Evolutionary conservation across 2,797 vertebrate genomes (phyloP).

Genomic region (Takifugu rubripes): DNA sequence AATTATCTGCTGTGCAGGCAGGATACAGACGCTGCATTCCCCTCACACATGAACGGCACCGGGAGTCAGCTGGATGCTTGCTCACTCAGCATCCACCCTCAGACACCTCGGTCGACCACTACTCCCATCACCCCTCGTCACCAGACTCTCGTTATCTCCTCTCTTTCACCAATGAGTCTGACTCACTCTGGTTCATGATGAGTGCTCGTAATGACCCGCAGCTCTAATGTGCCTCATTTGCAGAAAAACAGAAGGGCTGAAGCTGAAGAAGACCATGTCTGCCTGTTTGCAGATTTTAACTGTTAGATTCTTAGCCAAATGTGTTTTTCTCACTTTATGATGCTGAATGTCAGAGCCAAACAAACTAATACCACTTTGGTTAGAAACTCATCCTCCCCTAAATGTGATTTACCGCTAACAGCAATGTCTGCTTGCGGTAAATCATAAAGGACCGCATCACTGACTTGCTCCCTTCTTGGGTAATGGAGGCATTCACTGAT

Average conservation of each 20-base stretch:
- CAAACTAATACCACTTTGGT: slow-evolving; percentile 44
- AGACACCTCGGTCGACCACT: slow-evolving; percentile 4
- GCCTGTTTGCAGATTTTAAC: too few species aligned
- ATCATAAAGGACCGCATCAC: slow-evolving; percentile 40
- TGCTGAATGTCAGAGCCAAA: slow-evolving; percentile 44
- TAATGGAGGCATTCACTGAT: slow-evolving; percentile 46
- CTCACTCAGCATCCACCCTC: neutral
- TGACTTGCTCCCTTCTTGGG: slow-evolving; percentile 48
- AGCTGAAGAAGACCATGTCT: slow-evolving; percentile 20
- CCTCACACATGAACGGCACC: slow-evolving; percentile 4
- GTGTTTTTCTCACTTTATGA: slow-evolving; percentile 12
- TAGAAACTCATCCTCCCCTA: slow-evolving; percentile 33
- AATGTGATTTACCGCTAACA: slow-evolving; percentile 58
- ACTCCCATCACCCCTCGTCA: neutral
- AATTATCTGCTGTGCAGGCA: slow-evolving; percentile 20
- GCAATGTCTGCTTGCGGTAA: slow-evolving; percentile 23
- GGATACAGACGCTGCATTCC: neutral
- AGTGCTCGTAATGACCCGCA: slow-evolving; percentile 37
- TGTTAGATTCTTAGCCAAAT: neutral
- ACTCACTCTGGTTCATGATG: slow-evolving; percentile 25
- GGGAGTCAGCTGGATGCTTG: too few species aligned
- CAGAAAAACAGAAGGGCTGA: slow-evolving; percentile 33
- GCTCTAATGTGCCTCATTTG: slow-evolving; percentile 44
- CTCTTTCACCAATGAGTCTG: slow-evolving; percentile 21
- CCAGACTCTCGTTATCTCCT: slow-evolving; percentile 24